Percentiles rank a stretch among this genome's conserved stretches.
These are phyloP conservation scores for Bucorvus abyssinicus DNA, from an alignment of 2,797 vertebrate genomes.

Conservation along the genomic window DNA sequence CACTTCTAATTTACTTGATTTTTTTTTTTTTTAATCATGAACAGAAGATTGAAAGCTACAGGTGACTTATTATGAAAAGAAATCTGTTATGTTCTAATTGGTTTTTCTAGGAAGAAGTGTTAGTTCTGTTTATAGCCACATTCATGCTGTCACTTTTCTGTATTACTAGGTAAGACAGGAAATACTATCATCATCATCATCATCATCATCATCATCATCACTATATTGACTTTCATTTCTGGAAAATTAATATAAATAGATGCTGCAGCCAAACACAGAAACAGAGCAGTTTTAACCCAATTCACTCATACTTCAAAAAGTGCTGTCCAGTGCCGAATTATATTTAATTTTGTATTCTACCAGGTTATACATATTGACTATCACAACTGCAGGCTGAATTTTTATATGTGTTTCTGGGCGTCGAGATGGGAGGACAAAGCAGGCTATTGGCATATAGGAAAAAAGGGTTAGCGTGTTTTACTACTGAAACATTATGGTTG, in stretches of 20 bases:
- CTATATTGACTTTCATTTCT: slow-evolving; percentile 46
- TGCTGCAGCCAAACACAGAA: slow-evolving; percentile 38
- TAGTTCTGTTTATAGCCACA: slow-evolving; percentile 40
- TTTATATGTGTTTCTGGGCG: not conserved
- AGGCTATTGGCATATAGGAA: not conserved
- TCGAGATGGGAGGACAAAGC: not conserved
- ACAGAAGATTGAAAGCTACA: slow-evolving; percentile 6
- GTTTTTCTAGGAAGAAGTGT: slow-evolving; percentile 23
- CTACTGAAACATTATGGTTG: not conserved
- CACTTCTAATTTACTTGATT: not conserved
- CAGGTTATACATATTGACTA: not conserved
- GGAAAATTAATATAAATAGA: slow-evolving; percentile 68
- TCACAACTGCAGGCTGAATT: not conserved
- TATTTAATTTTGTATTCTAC: slow-evolving; percentile 47
- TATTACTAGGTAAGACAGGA: slow-evolving; percentile 33
- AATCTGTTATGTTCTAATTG: slow-evolving; percentile 16
- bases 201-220: slow-evolving; percentile 8
- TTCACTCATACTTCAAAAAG: slow-evolving; percentile 11
- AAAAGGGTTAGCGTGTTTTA: not conserved
- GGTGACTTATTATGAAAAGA: slow-evolving; percentile 15
- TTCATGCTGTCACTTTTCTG: slow-evolving; percentile 45
- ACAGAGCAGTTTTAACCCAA: slow-evolving; percentile 28
- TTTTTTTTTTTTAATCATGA: not conserved
- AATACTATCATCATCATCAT: slow-evolving; percentile 13
- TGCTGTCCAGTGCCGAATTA: slow-evolving; percentile 71